These are phyloP conservation scores for Drosophila bocqueti DNA, from an alignment of 1,140 invertebrate genomes.

Conservation along the genomic window DNA sequence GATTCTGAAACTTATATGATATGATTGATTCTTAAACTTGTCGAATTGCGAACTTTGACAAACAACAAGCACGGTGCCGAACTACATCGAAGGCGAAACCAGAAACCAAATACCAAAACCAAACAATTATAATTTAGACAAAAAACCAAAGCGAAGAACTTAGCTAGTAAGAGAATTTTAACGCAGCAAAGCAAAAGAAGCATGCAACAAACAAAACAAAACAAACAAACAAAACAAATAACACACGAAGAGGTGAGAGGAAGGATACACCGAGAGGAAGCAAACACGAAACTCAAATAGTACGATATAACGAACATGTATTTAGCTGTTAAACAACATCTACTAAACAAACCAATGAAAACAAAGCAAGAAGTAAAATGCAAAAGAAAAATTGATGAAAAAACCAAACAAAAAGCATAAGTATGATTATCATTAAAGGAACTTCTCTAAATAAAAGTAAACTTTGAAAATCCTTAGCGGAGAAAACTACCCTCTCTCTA, in stretches of 20 bases:
- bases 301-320: conserved; percentile 72
- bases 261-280: conserved; percentile 48
- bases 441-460: conserved; percentile 84
- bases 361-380: conserved; percentile 42
- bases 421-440: conserved; percentile 84
- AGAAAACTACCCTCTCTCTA: conserved; percentile 80
- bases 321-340: conserved; percentile 74
- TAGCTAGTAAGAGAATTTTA: conserved; percentile 81
- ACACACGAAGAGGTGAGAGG: conserved; percentile 37
- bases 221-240: conserved; percentile 9
- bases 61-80: conserved; percentile 65
- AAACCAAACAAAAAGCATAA: conserved; percentile 57
- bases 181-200: conserved; percentile 63
- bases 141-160: conserved; percentile 35
- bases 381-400: conserved; percentile 55
- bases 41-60: conserved; percentile 78
- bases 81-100: conserved; percentile 62
- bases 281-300: conserved; percentile 63
- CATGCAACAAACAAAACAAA: conserved; percentile 6
- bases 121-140: conserved; percentile 78
- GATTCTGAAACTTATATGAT: conserved; percentile 58
- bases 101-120: conserved; percentile 65
- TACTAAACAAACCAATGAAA: conserved; percentile 53
- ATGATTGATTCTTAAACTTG: conserved; percentile 84
- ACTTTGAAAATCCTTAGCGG: conserved; percentile 83